A percentile compares a stretch with the other conserved stretches of the same genome.
Evolutionary conservation across 2,797 vertebrate species (phyloP).

Genomic region (Cirrhinus mrigala): DNA sequence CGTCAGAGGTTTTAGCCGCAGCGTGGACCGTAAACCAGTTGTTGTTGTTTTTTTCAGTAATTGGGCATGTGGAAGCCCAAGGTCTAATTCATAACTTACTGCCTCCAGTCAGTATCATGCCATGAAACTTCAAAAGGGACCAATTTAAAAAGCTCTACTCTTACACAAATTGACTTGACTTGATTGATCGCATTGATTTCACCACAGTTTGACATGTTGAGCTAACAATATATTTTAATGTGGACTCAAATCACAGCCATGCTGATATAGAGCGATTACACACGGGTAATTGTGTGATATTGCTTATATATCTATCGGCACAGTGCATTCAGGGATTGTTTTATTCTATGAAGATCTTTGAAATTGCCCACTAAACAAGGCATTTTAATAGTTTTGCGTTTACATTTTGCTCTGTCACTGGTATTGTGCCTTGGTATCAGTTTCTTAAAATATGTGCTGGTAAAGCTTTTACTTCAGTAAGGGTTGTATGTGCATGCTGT

Average conservation of each 20-base stretch:
- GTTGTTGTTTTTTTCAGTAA: not conserved
- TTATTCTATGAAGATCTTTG: not conserved
- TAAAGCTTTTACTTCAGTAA: not conserved
- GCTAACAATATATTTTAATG: not conserved
- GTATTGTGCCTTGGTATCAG: not conserved
- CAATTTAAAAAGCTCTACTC: not conserved
- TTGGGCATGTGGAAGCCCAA: slow-evolving; percentile 10
- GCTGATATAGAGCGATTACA: no score
- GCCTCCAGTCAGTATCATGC: not conserved
- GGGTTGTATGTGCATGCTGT: not conserved
- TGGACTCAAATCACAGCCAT: no score
- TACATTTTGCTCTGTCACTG: not conserved
- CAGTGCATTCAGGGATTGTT: not conserved
- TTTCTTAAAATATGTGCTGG: not conserved
- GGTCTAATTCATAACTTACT: not conserved
- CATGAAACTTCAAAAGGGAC: not conserved
- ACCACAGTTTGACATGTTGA: not conserved
- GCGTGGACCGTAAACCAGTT: not conserved
- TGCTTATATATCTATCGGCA: no score
- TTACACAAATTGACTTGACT: not conserved
- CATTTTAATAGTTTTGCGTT: not conserved
- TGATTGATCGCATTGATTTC: not conserved
- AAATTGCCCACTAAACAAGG: not conserved
- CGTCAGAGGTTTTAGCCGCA: not conserved
- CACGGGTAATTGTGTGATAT: no score